Conservation (phyloP, 2,888 invertebrate genomes). For the Drosophila paracracens region DNA sequence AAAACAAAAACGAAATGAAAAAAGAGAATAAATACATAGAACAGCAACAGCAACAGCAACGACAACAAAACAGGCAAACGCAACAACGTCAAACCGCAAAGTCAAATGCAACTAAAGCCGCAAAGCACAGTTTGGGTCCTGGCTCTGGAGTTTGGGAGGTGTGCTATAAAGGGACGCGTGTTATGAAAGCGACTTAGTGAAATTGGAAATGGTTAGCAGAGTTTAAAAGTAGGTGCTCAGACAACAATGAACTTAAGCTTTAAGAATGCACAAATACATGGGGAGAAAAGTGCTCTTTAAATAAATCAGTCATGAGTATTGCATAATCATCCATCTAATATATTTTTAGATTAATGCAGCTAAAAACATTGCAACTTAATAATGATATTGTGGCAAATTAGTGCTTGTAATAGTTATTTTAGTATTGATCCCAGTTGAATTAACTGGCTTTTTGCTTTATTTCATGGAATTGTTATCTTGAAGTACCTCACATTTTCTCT, state of each 20-base stretch:
- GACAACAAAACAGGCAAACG: conserved; percentile 41
- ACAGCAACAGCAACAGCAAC: conserved; percentile 60
- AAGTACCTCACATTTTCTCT: conserved; percentile 23
- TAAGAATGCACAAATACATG: background rate
- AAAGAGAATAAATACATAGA: conserved; percentile 47
- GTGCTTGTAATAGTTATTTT: conserved; percentile 26
- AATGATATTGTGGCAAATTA: conserved; percentile 20
- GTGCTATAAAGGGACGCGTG: conserved; percentile 48
- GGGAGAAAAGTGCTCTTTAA: background rate
- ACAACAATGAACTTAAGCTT: conserved; percentile 22
- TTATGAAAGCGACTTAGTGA: conserved; percentile 57
- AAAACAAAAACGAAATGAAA: conserved; percentile 24
- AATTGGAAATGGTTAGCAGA: conserved; percentile 37
- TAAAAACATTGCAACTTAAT: background rate
- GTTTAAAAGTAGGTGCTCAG: conserved; percentile 2
- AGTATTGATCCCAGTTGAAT: conserved; percentile 33
- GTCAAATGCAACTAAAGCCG: conserved; percentile 81
- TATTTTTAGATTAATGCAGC: background rate
- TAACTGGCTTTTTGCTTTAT: conserved; percentile 13
- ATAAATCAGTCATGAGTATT: background rate
- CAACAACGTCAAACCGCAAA: conserved; percentile 80
- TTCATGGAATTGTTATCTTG: conserved; percentile 14
- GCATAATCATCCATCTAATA: background rate
- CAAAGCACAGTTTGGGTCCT: conserved; percentile 55
- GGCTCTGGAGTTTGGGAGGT: conserved; percentile 1